Evolutionary conservation across 2,888 invertebrate species (phyloP), one percentile per base, ranked within the genome.

Genomic region (Hedya salicella): DNA sequence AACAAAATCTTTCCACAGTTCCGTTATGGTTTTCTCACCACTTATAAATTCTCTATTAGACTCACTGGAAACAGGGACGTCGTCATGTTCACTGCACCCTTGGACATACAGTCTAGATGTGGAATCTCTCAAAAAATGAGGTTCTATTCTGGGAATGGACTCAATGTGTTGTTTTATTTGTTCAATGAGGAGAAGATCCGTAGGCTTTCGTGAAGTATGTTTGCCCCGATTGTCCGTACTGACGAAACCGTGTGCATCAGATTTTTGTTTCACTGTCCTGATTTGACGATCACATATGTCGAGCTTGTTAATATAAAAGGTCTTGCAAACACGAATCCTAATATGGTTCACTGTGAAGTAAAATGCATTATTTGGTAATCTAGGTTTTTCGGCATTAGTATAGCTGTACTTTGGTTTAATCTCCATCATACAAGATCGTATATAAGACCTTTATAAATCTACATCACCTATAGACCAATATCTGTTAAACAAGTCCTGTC

Each of bases 321-420:
- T 64, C 42, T 71, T 73, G 46, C 71, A 73, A 17, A 71, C 71
- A 48, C 70, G 62, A 16, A 71, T 64, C 61, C 56, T 67, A 0
- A 21, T 21, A 16, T 14, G 17, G 11, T 62, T 48, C 2, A 62
- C 62, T 14, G 14, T 62, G 14, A 62, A 62, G n/a, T 62, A 46
- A 54, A 46, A 62, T 2, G 53, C 62, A 13, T 54, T 53, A 19
- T 62, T 62, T 2, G 25, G 17, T 5, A 11, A 5, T 59, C 59
- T 8, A 14, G 44, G 44, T 5, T 32, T 62, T 44, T 19, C 46
- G 11, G 62, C 36, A 36, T 44, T 53, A 2, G 44, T 54, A 13
- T 62, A 62, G n/a, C 16, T 32, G 11, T 53, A 53, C 30, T 62
- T 54, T 1, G 62, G 54, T 6, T 46, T 32, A 19, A 62, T 19